Percentiles rank a stretch among this genome's conserved stretches.
Conservation (phyloP, 2,888 invertebrate species). For the Ypsolopha scabrella region DNA sequence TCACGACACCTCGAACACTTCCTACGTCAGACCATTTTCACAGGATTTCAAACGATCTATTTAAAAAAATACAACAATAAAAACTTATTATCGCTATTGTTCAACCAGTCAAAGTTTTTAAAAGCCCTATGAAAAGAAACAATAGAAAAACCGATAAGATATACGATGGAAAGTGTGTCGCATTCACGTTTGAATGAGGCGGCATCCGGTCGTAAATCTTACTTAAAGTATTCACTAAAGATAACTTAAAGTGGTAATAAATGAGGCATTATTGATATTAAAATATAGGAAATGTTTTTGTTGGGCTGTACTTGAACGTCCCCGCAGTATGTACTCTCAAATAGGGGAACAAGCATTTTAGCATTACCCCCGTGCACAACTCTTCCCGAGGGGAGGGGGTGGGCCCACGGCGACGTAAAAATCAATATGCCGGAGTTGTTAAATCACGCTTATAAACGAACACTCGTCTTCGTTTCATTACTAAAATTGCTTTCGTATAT, state of each 20-base stretch:
- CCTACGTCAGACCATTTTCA: too few relatives aligned
- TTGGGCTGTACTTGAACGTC: conserved; percentile 32
- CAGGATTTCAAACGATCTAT: too few relatives aligned
- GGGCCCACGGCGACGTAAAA: conserved; percentile 71
- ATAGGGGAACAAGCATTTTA: conserved; percentile 72
- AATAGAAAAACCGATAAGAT: conserved; percentile 38
- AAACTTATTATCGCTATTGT: neutral
- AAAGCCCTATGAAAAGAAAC: conserved; percentile 11
- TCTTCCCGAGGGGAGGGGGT: conserved; percentile 64
- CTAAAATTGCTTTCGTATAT: conserved; percentile 52
- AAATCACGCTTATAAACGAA: conserved; percentile 78
- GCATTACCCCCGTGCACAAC: conserved; percentile 72
- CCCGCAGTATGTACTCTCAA: conserved; percentile 70
- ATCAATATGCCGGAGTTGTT: conserved; percentile 80
- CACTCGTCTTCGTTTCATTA: conserved; percentile 71
- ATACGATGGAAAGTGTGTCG: conserved; percentile 58
- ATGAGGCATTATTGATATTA: conserved; percentile 19
- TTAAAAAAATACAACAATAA: neutral
- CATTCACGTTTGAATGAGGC: conserved; percentile 59
- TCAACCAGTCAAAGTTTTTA: too few relatives aligned
- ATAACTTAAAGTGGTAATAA: conserved; percentile 30
- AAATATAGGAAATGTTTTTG: conserved; percentile 15
- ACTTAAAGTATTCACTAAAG: conserved; percentile 39
- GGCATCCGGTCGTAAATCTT: conserved; percentile 62
- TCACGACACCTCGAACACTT: conserved; percentile 16